Evolutionary conservation across 2,797 vertebrate species (phyloP).

Genomic region (Gadopsis bispinosus): DNA sequence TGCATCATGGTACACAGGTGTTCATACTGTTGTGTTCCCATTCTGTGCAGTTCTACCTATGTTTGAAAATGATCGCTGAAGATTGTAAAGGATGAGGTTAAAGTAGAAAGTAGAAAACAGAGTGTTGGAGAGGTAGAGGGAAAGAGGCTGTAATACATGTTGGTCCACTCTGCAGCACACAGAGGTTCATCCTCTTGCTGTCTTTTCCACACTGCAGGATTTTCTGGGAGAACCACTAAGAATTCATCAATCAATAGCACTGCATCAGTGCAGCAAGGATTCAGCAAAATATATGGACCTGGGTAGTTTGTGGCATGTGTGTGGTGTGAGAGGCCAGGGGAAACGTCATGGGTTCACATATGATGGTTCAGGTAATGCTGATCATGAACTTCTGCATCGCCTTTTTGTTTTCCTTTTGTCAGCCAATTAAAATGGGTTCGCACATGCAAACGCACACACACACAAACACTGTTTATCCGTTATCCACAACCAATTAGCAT

Average conservation of each 20-base stretch:
- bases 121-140: not conserved
- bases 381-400: conserved; percentile 30
- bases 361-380: conserved; percentile 38
- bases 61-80: not conserved
- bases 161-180: conserved; percentile 1
- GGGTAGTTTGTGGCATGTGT: conserved; percentile 12
- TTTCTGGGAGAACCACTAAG: conserved; percentile 39
- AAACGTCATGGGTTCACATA: conserved; percentile 12
- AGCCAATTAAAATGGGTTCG: conserved; percentile 45
- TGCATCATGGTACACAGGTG: not conserved
- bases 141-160: not conserved
- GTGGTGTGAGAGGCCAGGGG: not conserved
- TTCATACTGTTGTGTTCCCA: not conserved
- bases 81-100: conserved; percentile 2
- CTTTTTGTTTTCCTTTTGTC: conserved; percentile 39
- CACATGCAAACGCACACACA: conserved; percentile 26
- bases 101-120: not conserved
- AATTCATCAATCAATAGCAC: conserved; percentile 49
- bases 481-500: conserved; percentile 38
- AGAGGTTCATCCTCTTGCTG: conserved; percentile 16
- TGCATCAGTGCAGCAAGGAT: conserved; percentile 39
- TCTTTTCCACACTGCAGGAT: conserved; percentile 21
- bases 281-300: conserved; percentile 12
- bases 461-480: conserved; percentile 13
- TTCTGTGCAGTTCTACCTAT: not conserved